Conservation (phyloP, 2,113 vertebrate species). For the Saimiri boliviensis region DNA sequence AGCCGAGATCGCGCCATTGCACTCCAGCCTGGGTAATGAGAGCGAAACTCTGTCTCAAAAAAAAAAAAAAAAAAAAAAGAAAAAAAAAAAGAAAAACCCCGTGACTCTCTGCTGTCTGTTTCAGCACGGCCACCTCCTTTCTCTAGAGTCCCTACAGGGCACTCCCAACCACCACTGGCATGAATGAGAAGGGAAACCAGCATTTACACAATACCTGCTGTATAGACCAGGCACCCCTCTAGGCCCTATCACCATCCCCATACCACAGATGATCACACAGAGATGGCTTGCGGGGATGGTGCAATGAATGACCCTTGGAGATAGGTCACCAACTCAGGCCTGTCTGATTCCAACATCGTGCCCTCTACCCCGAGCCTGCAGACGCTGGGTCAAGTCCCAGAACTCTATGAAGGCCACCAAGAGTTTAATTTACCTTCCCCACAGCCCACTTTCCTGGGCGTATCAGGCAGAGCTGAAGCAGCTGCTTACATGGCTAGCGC, state of each 20-base stretch:
- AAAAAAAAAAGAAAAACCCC: no score
- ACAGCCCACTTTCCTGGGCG: not conserved
- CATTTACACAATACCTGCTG: not conserved
- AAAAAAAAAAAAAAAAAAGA: no score
- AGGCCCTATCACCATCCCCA: not conserved
- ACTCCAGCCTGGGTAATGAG: no score
- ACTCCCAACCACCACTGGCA: not conserved
- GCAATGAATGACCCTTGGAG: rapidly evolving
- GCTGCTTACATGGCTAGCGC: rapidly evolving
- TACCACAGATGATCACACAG: not conserved
- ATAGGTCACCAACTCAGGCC: rapidly evolving
- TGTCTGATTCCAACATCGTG: rapidly evolving
- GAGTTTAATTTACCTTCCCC: not conserved
- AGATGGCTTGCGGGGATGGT: rapidly evolving
- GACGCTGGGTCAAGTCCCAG: rapidly evolving
- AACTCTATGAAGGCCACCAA: not conserved
- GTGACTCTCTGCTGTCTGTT: no score
- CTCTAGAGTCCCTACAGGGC: not conserved
- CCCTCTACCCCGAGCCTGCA: not conserved
- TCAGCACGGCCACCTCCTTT: not conserved
- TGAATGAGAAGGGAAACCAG: not conserved
- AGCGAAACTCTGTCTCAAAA: no score
- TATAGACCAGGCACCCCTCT: not conserved
- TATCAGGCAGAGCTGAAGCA: not conserved
- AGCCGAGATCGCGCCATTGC: no score